These are phyloP conservation scores for Creontiades dilutus DNA, from an alignment of 2,888 invertebrate species.

Conservation along the genomic window DNA sequence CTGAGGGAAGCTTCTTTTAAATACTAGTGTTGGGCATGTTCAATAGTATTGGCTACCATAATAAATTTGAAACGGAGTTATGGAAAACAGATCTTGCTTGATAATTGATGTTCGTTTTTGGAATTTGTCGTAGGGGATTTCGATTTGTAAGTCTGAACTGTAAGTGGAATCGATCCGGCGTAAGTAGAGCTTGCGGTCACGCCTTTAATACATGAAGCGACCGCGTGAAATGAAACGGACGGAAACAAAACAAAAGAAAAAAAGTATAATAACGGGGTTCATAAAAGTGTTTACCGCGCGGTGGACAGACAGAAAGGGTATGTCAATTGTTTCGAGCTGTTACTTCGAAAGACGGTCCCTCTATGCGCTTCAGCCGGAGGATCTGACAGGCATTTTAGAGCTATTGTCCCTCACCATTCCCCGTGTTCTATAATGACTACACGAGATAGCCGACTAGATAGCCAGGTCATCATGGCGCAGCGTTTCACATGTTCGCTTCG, in stretches of 20 bases:
- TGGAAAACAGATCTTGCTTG: too few relatives aligned
- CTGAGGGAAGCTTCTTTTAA: too few relatives aligned
- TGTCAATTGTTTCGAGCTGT: constrained; percentile 39
- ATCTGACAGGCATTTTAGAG: constrained; percentile 26
- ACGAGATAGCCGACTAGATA: constrained; percentile 24
- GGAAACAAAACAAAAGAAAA: constrained; percentile 22
- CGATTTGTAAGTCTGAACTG: neutral
- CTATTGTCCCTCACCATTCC: constrained; percentile 22
- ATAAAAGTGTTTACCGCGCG: constrained; percentile 20
- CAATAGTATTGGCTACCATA: too few relatives aligned
- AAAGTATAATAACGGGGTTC: constrained; percentile 24
- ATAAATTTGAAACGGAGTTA: too few relatives aligned
- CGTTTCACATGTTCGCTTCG: neutral
- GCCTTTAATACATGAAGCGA: neutral
- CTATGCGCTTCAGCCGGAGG: constrained; percentile 32
- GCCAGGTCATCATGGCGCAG: constrained; percentile 43
- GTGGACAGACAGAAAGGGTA: neutral
- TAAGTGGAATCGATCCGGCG: constrained; percentile 3
- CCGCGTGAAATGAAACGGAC: constrained; percentile 11
- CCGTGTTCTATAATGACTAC: constrained; percentile 47
- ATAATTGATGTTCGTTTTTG: too few relatives aligned
- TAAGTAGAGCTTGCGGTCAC: constrained; percentile 9
- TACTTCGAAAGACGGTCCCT: neutral
- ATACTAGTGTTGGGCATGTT: too few relatives aligned
- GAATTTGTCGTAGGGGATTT: too few relatives aligned